Conservation (phyloP, 2,797 vertebrate species). For the Hyperoplus lanceolatus region DNA sequence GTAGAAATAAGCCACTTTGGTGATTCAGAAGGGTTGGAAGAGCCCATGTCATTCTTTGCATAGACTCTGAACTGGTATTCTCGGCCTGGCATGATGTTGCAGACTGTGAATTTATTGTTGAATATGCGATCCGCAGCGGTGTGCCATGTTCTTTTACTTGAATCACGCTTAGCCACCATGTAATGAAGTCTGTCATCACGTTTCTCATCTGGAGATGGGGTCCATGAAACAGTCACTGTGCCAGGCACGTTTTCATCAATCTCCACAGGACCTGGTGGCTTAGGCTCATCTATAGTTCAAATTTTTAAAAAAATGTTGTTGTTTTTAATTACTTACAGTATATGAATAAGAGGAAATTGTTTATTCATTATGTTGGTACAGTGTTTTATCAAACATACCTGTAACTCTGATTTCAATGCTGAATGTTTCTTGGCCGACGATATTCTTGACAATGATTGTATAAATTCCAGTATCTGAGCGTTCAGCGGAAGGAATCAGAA, state of each 20-base stretch:
- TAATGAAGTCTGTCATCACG: constrained; percentile 88
- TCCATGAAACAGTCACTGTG: constrained; percentile 92
- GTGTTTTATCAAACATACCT: constrained; percentile 81
- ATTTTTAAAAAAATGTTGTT: constrained; percentile 3
- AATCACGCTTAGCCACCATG: constrained; percentile 88
- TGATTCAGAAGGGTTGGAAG: constrained; percentile 88
- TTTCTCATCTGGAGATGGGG: constrained; percentile 90
- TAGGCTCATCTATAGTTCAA: constrained; percentile 87
- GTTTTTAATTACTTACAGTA: neutral
- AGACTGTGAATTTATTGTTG: constrained; percentile 92
- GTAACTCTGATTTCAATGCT: constrained; percentile 90
- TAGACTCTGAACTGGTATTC: constrained; percentile 93
- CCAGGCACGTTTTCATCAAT: constrained; percentile 89
- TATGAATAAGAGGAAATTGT: neutral
- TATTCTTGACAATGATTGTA: constrained; percentile 85
- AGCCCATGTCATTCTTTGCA: constrained; percentile 91
- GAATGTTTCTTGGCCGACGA: constrained; percentile 85
- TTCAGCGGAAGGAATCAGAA: constrained; percentile 88
- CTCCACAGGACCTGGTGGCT: constrained; percentile 88
- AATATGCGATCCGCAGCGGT: constrained; percentile 89
- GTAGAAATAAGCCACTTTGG: constrained; percentile 87
- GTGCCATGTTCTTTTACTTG: constrained; percentile 85
- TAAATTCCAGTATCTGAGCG: constrained; percentile 89
- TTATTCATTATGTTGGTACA: neutral
- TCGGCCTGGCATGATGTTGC: constrained; percentile 88